Evolutionary conservation across 2,888 invertebrate species (phyloP).

Genomic region (Carabus problematicus): DNA sequence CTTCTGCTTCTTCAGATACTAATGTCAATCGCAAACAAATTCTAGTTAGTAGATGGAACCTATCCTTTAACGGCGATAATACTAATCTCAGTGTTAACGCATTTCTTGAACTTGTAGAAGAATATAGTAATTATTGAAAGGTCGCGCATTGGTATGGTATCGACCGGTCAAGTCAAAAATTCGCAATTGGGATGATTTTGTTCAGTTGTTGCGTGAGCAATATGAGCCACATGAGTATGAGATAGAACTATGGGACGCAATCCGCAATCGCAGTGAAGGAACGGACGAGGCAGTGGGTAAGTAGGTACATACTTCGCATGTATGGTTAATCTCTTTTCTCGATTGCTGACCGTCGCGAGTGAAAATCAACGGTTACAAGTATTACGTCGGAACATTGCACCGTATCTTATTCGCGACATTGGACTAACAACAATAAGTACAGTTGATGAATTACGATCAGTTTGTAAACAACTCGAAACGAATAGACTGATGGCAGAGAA

Average conservation of each 20-base stretch:
- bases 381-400: constrained; percentile 26
- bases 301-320: constrained; percentile 47
- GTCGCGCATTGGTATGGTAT: constrained; percentile 43
- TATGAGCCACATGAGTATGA: constrained; percentile 46
- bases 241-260: constrained; percentile 46
- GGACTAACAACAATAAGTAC: background rate
- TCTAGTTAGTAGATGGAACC: too few species aligned
- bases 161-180: constrained; percentile 21
- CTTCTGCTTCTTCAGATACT: too few species aligned
- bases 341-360: background rate
- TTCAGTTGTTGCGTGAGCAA: background rate
- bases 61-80: too few species aligned
- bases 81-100: too few species aligned
- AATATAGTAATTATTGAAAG: constrained; percentile 14
- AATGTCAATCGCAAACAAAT: too few species aligned
- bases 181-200: constrained; percentile 39
- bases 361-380: constrained; percentile 13
- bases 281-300: constrained; percentile 45
- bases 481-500: background rate
- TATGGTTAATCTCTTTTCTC: constrained; percentile 42
- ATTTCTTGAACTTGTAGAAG: too few species aligned
- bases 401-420: constrained; percentile 9
- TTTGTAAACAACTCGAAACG: constrained; percentile 8
- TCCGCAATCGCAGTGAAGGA: constrained; percentile 47
- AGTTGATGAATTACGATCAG: background rate